phyloP scores from a whole-genome alignment of 2,113 vertebrate genomes.

The Pantherophis guttatus region DNA sequence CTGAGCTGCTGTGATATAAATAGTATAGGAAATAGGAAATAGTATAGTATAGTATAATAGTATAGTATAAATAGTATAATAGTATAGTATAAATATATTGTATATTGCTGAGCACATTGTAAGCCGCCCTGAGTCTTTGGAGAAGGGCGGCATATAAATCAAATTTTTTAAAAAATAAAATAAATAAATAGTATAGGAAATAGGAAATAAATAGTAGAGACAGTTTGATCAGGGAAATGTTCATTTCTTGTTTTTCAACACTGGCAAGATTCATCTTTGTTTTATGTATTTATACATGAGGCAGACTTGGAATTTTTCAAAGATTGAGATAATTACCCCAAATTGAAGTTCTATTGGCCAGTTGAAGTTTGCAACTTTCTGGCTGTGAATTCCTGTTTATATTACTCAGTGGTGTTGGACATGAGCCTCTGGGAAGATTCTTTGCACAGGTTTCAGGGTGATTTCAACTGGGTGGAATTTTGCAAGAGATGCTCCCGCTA shows the following conservation, averaged over 20 bases:
- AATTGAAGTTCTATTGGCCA: background rate
- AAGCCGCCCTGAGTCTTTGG: too few relatives aligned
- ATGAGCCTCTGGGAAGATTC: background rate
- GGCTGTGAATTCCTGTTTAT: background rate
- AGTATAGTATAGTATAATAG: too few relatives aligned
- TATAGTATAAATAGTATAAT: too few relatives aligned
- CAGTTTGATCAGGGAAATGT: background rate
- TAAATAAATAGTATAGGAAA: too few relatives aligned
- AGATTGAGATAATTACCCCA: background rate
- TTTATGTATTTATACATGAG: background rate
- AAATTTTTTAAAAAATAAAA: too few relatives aligned
- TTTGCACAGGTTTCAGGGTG: background rate
- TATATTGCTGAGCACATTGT: too few relatives aligned
- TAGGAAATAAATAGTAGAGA: slow-evolving; percentile 15
- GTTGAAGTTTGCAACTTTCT: background rate
- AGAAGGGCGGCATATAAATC: too few relatives aligned
- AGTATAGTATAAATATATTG: too few relatives aligned
- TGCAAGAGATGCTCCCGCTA: background rate
- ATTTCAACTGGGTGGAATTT: background rate
- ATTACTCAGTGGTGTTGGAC: background rate
- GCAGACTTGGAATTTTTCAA: background rate
- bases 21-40: too few relatives aligned
- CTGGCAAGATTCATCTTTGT: background rate
- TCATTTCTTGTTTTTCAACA: slow-evolving; percentile 25
- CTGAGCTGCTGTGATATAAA: slow-evolving; percentile 2